Percentiles rank a stretch among this genome's conserved stretches.
Conservation (phyloP, 2,888 invertebrate species). For the Apodemia hepburni region DNA sequence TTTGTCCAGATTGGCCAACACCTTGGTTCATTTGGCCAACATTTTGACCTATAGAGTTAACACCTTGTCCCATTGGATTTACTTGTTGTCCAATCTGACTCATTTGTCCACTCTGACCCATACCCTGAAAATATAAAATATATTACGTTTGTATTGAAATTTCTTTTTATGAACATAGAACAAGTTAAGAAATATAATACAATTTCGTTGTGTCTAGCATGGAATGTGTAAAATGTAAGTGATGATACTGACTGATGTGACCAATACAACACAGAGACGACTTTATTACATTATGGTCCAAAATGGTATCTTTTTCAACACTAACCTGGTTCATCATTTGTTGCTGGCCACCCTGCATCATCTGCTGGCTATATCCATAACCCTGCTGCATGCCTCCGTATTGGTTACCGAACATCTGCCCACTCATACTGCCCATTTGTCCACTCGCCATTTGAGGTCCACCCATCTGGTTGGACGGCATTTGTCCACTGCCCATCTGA, state of each 20-base stretch:
- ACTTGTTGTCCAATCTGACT: slow-evolving; percentile 75
- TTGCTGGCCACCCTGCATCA: slow-evolving; percentile 75
- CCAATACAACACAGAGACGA: too few species aligned
- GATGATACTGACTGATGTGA: too few species aligned
- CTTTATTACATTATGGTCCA: too few species aligned
- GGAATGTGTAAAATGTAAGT: too few species aligned
- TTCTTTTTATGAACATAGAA: too few species aligned
- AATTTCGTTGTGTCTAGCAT: too few species aligned
- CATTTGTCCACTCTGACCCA: slow-evolving; percentile 59
- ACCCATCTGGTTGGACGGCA: slow-evolving; percentile 54
- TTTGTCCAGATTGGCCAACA: slow-evolving; percentile 65
- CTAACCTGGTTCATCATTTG: slow-evolving; percentile 75
- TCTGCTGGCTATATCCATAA: slow-evolving; percentile 68
- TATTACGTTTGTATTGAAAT: not conserved
- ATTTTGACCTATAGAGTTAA: slow-evolving; percentile 65
- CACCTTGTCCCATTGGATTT: slow-evolving; percentile 69
- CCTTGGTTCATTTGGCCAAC: slow-evolving; percentile 74
- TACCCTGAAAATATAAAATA: slow-evolving; percentile 46
- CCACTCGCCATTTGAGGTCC: slow-evolving; percentile 61
- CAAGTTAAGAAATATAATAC: too few species aligned
- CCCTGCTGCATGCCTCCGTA: slow-evolving; percentile 83
- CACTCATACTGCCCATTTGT: slow-evolving; percentile 71
- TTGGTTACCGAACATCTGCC: slow-evolving; percentile 81
- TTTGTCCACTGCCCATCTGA: slow-evolving; percentile 60
- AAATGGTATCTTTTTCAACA: too few species aligned